Base-by-base conservation (phyloP, 2,797 vertebrate species). In the Cyclopterus lumpus region DNA sequence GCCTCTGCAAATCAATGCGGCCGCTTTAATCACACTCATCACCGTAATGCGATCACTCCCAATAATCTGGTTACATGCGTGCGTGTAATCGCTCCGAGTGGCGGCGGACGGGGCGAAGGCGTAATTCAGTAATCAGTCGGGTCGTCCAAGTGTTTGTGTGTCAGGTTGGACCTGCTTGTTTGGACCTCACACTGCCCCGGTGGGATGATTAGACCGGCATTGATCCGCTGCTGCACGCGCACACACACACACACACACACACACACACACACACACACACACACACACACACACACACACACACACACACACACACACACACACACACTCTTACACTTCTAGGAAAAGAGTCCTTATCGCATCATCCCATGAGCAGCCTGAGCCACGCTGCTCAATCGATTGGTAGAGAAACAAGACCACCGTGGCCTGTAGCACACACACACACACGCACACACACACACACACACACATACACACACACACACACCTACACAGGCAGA, bases 141-240 rank as follows among this genome's bases (percentile, higher is more conserved):
- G 70, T n/a, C 87, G 73, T 88, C 88, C 36, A 62, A 79, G 86
- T 86, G 89, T 89, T 85, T 82, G 85, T 81, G 85, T 85, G 87
- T 82, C 72, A 70, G 80, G 81, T 83, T 38, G 59, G 77, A 34
- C 64, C 53, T n/a, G 69, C 83, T 86, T 89, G 92, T 93, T 92
- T 92, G 88, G 87, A 91, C 89, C 86, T 86, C 87, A 91, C 89
- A 77, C 73, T 68, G 80, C 77, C 75, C 87, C 86, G 54, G 76
- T 84, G 88, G 92, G 90, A 86, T 90, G 94, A 94, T 94, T 93
- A 93, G 85, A 91, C 76, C 79, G 0, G 59, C 88, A 94, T 93
- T 84, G 92, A 95, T 94, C 90, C 60, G 67, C 83, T 79, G 62
- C 73, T 57, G 51, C 77, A 51, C 22, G 15, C 32, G 69, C 66